Percentiles rank a stretch among this genome's conserved stretches.
Evolutionary conservation across 2,113 vertebrate species (phyloP).

Genomic region (Heptranchias perlo): DNA sequence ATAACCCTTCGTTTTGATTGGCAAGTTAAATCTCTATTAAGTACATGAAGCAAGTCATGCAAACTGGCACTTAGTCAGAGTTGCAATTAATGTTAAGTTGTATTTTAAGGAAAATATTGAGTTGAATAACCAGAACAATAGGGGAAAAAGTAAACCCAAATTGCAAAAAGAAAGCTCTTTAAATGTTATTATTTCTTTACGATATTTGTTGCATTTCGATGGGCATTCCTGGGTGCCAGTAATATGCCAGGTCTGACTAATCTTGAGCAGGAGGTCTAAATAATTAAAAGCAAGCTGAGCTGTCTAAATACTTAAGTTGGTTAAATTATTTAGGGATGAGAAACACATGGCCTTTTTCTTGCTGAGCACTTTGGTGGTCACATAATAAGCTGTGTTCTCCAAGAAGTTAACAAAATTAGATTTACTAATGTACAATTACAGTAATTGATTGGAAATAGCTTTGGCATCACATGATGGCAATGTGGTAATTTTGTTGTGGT

Average conservation of each 20-base stretch:
- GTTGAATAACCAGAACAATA: background rate
- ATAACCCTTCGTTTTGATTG: background rate
- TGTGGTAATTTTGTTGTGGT: background rate
- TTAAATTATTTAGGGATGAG: slow-evolving; percentile 56
- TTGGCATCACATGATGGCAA: background rate
- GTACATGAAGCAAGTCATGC: background rate
- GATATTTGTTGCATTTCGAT: background rate
- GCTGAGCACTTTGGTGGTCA: slow-evolving; percentile 49
- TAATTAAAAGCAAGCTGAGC: slow-evolving; percentile 55
- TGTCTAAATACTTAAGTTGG: slow-evolving; percentile 47
- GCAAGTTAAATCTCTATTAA: background rate
- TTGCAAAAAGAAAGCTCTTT: background rate
- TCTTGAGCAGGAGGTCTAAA: slow-evolving; percentile 48
- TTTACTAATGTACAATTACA: slow-evolving; percentile 39
- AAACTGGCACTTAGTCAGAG: background rate
- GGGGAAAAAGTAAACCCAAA: background rate
- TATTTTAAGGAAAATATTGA: background rate
- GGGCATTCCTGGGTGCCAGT: slow-evolving; percentile 39
- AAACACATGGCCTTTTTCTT: slow-evolving; percentile 46
- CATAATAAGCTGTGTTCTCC: slow-evolving; percentile 43
- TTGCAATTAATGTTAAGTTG: background rate
- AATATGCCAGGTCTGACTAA: slow-evolving; percentile 41
- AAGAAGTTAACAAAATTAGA: slow-evolving; percentile 50
- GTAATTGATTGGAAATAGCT: slow-evolving; percentile 40
- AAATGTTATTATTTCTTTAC: background rate